Percentiles rank a stretch among this genome's conserved stretches.
These are phyloP conservation scores for Scophthalmus maximus DNA, from an alignment of 2,113 vertebrate species.

Conservation along the genomic window DNA sequence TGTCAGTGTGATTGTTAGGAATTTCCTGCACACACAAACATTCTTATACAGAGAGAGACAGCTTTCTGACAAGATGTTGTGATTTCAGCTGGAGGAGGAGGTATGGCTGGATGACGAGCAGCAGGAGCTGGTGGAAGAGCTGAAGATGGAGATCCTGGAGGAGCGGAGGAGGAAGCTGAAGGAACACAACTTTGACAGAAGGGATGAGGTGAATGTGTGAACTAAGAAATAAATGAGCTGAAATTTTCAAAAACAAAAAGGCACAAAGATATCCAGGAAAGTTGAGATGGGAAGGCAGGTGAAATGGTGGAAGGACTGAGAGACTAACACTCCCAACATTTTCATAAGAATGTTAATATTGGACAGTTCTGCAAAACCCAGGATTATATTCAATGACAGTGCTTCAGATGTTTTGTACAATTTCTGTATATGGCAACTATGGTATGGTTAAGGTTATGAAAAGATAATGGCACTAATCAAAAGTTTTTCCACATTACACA, in stretches of 20 bases:
- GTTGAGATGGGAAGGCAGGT: not conserved
- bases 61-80: conserved; percentile 58
- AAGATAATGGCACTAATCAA: not conserved
- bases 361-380: too few species aligned
- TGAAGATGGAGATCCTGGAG: conserved; percentile 92
- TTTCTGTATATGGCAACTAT: not conserved
- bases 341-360: too few species aligned
- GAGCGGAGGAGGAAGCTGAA: conserved; percentile 85
- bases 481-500: too few species aligned
- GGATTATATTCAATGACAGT: too few species aligned
- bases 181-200: conserved; percentile 73
- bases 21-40: conserved; percentile 29
- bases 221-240: not conserved
- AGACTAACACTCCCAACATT: too few species aligned
- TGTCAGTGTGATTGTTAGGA: conserved; percentile 64
- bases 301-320: too few species aligned
- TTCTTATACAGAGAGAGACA: not conserved
- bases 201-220: conserved; percentile 84
- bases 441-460: not conserved
- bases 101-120: conserved; percentile 96
- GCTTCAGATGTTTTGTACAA: too few species aligned
- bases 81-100: conserved; percentile 91
- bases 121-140: conserved; percentile 91
- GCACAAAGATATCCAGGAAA: conserved; percentile 2
- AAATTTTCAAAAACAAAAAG: not conserved